Base-by-base conservation (phyloP, 2,113 vertebrate species). In the Lucifuga dentata region DNA sequence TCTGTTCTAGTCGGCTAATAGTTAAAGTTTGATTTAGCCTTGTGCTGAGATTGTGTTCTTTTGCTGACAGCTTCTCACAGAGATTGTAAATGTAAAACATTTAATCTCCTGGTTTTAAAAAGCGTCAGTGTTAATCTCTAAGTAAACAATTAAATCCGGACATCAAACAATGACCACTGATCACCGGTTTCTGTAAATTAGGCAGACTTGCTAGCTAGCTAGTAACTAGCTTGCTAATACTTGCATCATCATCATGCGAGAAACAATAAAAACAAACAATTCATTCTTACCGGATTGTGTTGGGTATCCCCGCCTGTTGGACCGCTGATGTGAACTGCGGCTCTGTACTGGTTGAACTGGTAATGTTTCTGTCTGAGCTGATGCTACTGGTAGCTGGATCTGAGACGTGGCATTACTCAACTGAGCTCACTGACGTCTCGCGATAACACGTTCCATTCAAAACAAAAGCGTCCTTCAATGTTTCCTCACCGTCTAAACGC, bases 341-440 rank as follows among this genome's bases (percentile, higher is more conserved):
- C 4, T 23, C 2, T 10, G 1, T 13, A 17, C 11, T 3, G 1
- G 1, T 0, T 35, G 32, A 78, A 52, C 17, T 11, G 55, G 33
- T 17, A 2, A 11, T 69, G 17, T 38, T 55, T 43, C n/a, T 11
- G 46, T 36, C 21, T 45, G 3, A 50, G 58, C 2, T 19, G 60
- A 29, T 73, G 52, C 70, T 49, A 5, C 36, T 73, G 48, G 17
- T 50, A 26, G 58, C 69, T 49, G 49, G 45, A 59, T 35, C 66
- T 53, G 49, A 86, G 88, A 92, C 91, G 91, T 92, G 91, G 91
- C 91, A 74, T 87, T 85, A 43, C 41, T 73, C 80, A 83, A 84
- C 60, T 73, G 5, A 46, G 51, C 60, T 21, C 23, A 3, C 0
- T 5, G 11, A 81, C 68, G 20, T 87, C 82, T 88, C 90, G 91